These are phyloP conservation scores for Archocentrus centrarchus DNA, from an alignment of 2,113 vertebrate genomes.

Conservation along the genomic window DNA sequence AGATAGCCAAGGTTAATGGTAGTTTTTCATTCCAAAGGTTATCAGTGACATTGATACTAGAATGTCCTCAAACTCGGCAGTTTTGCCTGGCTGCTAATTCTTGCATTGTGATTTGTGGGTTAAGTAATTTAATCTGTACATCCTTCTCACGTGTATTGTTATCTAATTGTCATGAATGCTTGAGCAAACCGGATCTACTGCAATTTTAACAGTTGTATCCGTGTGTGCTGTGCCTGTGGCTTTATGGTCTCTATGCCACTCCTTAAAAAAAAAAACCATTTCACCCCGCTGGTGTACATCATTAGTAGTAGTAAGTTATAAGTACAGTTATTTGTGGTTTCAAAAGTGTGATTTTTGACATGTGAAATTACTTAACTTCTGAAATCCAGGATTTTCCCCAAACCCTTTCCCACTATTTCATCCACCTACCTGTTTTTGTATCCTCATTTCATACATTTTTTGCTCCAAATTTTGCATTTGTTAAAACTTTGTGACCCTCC, in stretches of 20 bases:
- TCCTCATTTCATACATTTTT: constrained; percentile 15
- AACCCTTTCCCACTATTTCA: not conserved
- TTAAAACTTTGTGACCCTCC: not conserved
- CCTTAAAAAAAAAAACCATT: not conserved
- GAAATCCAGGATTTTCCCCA: not conserved
- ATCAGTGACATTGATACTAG: not conserved
- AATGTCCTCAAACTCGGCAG: not conserved
- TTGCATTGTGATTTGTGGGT: not conserved
- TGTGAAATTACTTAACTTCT: not conserved
- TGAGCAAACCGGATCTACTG: constrained; percentile 10
- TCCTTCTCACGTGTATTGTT: not conserved
- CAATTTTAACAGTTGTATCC: not conserved
- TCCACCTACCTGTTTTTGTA: not conserved
- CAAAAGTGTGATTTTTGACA: not conserved
- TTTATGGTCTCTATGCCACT: constrained; percentile 12
- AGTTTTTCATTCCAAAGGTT: not conserved
- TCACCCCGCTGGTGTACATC: not conserved
- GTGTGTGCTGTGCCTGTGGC: not conserved
- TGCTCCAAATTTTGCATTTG: not conserved
- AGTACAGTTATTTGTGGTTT: not conserved
- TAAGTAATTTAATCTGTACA: not conserved
- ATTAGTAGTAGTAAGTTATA: not conserved
- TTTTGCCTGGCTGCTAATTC: not conserved
- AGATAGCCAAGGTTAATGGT: not conserved
- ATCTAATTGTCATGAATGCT: not conserved